Evolutionary conservation across 2,113 vertebrate species (phyloP).

Genomic region (Tonatia bakeri): DNA sequence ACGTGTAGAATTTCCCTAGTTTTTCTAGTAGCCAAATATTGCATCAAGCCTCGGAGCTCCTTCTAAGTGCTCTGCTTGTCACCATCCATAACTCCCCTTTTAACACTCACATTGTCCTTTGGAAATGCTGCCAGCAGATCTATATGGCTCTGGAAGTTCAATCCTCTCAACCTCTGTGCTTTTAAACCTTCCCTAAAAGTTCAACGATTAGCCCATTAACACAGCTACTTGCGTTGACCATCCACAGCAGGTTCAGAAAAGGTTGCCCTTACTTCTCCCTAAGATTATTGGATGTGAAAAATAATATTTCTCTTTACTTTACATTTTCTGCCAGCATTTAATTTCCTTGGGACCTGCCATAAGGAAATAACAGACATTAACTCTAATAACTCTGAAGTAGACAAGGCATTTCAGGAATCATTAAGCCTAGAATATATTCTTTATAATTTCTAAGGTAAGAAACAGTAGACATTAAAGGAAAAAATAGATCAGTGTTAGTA

Average conservation of each 20-base stretch:
- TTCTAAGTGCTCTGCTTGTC: neutral
- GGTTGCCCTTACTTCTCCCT: neutral
- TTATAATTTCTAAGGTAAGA: slow-evolving; percentile 42
- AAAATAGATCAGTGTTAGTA: neutral
- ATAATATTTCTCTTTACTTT: slow-evolving; percentile 27
- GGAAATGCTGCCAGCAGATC: slow-evolving; percentile 36
- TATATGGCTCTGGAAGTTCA: neutral
- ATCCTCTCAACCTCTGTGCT: neutral
- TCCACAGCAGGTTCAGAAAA: neutral
- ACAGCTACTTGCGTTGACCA: neutral
- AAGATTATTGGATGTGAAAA: neutral
- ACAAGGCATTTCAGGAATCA: slow-evolving; percentile 35
- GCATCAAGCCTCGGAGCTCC: neutral
- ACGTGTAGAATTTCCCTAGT: neutral
- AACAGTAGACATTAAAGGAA: slow-evolving; percentile 31
- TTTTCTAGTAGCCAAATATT: slow-evolving; percentile 17
- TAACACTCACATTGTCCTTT: slow-evolving; percentile 1
- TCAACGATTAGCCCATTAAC: neutral
- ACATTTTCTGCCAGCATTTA: slow-evolving; percentile 16
- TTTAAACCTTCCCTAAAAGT: slow-evolving; percentile 43
- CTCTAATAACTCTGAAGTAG: neutral
- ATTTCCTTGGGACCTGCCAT: neutral
- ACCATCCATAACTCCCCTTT: slow-evolving; percentile 19
- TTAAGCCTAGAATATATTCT: slow-evolving; percentile 20
- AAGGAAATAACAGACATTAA: slow-evolving; percentile 27